Conservation (phyloP, 2,113 vertebrate species). For the Megaceryle torquata region DNA sequence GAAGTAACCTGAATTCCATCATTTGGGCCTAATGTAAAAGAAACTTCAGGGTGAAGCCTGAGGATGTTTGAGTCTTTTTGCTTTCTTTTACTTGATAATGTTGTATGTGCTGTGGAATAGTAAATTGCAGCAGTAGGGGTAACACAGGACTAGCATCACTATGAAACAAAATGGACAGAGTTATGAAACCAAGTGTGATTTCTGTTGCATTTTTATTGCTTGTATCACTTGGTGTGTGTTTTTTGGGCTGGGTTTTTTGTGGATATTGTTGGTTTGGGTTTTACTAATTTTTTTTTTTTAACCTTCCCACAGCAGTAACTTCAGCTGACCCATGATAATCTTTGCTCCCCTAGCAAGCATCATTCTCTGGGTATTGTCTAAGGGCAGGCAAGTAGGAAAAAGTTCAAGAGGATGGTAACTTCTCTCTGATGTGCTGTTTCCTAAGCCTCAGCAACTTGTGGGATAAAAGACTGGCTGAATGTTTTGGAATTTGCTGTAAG, state of each 20-base stretch:
- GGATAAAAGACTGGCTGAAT: neutral
- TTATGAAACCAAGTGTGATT: neutral
- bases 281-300: neutral
- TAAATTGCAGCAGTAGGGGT: neutral
- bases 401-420: neutral
- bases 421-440: neutral
- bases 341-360: neutral
- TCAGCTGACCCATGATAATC: neutral
- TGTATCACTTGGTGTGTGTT: neutral
- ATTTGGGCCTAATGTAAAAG: neutral
- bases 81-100: neutral
- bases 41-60: neutral
- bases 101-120: neutral
- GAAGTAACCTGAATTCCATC: neutral
- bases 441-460: neutral
- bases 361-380: neutral
- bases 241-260: neutral
- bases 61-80: neutral
- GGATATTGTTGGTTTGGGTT: neutral
- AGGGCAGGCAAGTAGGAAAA: neutral
- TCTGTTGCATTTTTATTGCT: neutral
- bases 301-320: neutral
- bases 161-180: neutral
- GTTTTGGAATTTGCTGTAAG: neutral
- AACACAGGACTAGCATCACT: neutral